Conservation (phyloP, 2,797 vertebrate genomes). For the Pterois miles region DNA sequence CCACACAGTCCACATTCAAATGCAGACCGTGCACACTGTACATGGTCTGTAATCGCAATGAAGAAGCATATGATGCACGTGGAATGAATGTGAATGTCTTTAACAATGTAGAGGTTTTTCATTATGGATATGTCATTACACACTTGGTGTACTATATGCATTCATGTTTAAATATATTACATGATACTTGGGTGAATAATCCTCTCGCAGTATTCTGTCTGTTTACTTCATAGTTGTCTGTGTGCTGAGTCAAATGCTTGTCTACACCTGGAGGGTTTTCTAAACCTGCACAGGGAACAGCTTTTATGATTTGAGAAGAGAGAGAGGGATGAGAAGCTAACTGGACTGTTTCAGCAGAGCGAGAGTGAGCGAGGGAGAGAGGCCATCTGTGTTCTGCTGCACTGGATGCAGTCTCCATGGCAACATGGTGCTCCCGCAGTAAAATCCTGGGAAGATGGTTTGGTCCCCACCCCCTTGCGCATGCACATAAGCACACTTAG, state of each 20-base stretch:
- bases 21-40: neutral
- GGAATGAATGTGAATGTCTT: neutral
- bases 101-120: neutral
- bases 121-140: neutral
- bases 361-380: constrained; percentile 19
- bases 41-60: neutral
- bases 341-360: constrained; percentile 42
- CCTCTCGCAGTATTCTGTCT: neutral
- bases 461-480: constrained; percentile 61
- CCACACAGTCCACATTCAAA: neutral
- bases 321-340: constrained; percentile 48
- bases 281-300: constrained; percentile 37
- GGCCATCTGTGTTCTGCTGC: constrained; percentile 78
- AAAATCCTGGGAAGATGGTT: constrained; percentile 72
- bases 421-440: constrained; percentile 79
- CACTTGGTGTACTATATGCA: neutral
- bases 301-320: constrained; percentile 51
- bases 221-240: neutral
- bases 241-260: constrained; percentile 42
- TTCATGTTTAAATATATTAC: neutral
- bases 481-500: constrained; percentile 45
- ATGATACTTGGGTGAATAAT: neutral
- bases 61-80: neutral
- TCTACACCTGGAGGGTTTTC: constrained; percentile 30
- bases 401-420: constrained; percentile 83